Percentiles rank a stretch among this genome's conserved stretches.
phyloP scores from a whole-genome alignment of 2,113 vertebrate genomes.

The Speoplatyrhinus poulsoni region DNA sequence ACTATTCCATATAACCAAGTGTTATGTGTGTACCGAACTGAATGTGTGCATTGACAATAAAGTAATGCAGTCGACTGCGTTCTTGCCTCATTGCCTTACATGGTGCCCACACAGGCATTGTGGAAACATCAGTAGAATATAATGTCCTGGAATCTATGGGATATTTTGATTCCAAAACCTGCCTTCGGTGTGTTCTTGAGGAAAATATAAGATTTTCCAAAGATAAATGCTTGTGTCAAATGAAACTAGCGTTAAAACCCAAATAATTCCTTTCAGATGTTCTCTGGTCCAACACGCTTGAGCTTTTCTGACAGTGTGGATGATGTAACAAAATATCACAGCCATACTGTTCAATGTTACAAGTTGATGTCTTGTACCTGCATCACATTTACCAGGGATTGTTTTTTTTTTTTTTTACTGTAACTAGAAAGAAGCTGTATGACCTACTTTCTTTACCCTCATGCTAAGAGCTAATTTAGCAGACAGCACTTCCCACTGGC shows the following conservation, averaged over 20 bases:
- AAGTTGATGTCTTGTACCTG: background rate
- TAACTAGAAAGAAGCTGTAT: background rate
- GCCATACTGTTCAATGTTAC: background rate
- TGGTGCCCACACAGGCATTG: background rate
- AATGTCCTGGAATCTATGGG: background rate
- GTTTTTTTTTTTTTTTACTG: background rate
- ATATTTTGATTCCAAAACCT: background rate
- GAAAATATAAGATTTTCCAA: no score
- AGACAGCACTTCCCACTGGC: no score
- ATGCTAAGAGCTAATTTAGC: background rate
- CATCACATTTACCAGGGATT: slow-evolving; percentile 14
- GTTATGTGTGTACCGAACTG: slow-evolving; percentile 38
- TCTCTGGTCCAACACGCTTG: no score
- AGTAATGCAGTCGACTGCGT: slow-evolving; percentile 40
- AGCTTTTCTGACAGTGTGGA: no score
- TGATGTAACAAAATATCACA: slow-evolving; percentile 1
- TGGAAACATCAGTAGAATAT: no score
- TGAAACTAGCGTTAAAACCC: no score
- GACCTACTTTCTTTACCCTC: slow-evolving; percentile 17
- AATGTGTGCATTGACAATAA: slow-evolving; percentile 62
- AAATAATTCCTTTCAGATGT: no score
- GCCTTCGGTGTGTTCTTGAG: no score
- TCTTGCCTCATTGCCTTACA: slow-evolving; percentile 1
- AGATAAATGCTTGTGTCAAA: no score
- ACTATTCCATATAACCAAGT: background rate